phyloP scores from a whole-genome alignment of 1,140 invertebrate species.

The Brachionus sp. region DNA sequence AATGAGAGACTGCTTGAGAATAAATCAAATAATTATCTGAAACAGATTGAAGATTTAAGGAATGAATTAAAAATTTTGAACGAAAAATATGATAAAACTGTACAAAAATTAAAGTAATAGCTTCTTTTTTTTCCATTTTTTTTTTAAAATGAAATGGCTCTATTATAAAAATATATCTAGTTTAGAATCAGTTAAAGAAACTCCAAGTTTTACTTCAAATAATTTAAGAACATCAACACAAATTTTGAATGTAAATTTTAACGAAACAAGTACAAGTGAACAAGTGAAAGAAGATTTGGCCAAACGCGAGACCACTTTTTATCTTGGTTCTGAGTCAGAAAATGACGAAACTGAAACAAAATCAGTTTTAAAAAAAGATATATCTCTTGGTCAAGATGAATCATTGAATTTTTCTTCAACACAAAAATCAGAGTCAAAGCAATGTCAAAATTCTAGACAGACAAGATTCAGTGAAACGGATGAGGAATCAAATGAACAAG shows the following conservation, averaged over 20 bases:
- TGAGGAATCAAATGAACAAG: not conserved
- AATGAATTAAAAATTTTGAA: not conserved
- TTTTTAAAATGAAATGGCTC: not conserved
- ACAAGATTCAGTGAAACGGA: not conserved
- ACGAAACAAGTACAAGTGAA: not conserved
- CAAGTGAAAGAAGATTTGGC: not conserved
- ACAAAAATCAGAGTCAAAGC: not conserved
- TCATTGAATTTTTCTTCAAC: not conserved
- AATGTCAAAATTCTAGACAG: not conserved
- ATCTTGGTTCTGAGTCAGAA: not conserved
- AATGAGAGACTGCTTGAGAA: not conserved
- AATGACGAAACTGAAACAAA: not conserved
- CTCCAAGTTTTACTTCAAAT: not conserved
- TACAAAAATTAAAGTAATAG: not conserved
- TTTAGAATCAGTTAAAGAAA: not conserved
- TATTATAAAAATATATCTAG: not conserved
- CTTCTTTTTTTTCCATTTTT: not conserved
- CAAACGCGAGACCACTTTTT: not conserved
- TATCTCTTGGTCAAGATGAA: not conserved
- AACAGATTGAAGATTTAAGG: slow-evolving; percentile 2
- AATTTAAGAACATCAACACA: not conserved
- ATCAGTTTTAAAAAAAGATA: not conserved
- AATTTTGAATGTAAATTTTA: slow-evolving; percentile 11
- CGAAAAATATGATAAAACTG: not conserved
- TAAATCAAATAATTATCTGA: not conserved